These are phyloP conservation scores for Chionoecetes opilio DNA, from an alignment of 1,140 invertebrate genomes.

Conservation along the genomic window DNA sequence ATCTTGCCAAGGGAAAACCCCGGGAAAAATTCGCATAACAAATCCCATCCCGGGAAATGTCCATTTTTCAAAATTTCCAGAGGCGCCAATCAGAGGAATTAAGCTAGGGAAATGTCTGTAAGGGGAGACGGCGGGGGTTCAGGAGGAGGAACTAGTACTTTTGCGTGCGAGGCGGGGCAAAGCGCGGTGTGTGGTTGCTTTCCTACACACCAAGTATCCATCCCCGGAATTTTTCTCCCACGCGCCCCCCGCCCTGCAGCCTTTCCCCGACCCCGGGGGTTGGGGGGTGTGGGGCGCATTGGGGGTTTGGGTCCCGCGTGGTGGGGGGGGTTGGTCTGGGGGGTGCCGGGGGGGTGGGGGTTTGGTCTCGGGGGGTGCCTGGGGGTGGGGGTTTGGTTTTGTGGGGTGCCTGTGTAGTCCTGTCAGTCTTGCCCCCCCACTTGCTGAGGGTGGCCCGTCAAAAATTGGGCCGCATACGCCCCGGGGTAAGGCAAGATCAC, in stretches of 20 bases:
- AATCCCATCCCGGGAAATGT: too few relatives aligned
- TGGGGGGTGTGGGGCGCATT: background rate
- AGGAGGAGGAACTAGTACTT: background rate
- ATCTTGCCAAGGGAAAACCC: too few relatives aligned
- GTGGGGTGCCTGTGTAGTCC: background rate
- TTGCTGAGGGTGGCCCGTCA: background rate
- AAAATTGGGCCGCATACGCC: background rate
- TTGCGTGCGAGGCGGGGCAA: constrained; percentile 43
- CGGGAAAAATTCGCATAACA: too few relatives aligned
- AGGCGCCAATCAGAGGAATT: too few relatives aligned
- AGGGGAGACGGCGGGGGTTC: background rate
- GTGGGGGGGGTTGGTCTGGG: background rate
- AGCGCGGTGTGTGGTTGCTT: constrained; percentile 44
- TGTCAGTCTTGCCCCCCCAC: too few relatives aligned
- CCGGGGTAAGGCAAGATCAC: background rate
- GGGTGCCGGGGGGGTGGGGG: too few relatives aligned
- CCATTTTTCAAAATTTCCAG: too few relatives aligned
- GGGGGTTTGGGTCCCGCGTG: background rate
- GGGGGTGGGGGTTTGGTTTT: too few relatives aligned
- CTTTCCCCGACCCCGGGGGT: background rate
- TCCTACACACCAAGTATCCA: constrained; percentile 42
- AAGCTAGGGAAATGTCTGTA: background rate
- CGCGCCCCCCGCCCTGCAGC: constrained; percentile 36
- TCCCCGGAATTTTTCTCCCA: constrained; percentile 25
- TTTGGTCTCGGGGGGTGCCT: too few relatives aligned